Evolutionary conservation across 2,113 vertebrate species (phyloP).

Genomic region (Diadophis punctatus): DNA sequence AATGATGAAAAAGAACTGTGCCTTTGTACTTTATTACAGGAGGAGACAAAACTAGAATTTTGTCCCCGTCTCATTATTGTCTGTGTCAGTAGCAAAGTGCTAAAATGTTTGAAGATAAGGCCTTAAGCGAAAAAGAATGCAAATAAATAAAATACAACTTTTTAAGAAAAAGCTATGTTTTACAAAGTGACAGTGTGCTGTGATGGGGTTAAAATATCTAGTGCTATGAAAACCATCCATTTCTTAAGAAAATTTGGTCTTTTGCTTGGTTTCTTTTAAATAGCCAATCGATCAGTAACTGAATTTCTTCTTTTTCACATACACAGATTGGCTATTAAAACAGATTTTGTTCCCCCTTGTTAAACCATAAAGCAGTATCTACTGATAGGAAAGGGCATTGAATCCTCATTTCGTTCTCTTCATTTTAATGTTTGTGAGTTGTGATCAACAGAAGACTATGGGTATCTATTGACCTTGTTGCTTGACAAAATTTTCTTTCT

Average conservation of each 20-base stretch:
- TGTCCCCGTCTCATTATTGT: neutral
- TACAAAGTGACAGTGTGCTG: constrained; percentile 40
- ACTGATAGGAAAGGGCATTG: constrained; percentile 38
- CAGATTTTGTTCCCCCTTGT: neutral
- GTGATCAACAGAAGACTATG: constrained; percentile 34
- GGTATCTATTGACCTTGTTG: constrained; percentile 43
- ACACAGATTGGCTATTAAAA: constrained; percentile 20
- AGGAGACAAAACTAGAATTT: constrained; percentile 25
- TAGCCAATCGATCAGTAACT: constrained; percentile 44
- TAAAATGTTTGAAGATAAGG: constrained; percentile 42
- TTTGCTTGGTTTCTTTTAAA: constrained; percentile 43
- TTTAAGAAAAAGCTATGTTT: constrained; percentile 35
- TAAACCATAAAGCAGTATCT: constrained; percentile 24
- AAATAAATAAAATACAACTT: constrained; percentile 2
- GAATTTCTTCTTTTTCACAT: constrained; percentile 10
- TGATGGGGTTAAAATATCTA: constrained; percentile 28
- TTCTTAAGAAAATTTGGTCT: constrained; percentile 30
- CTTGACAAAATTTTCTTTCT: constrained; percentile 43
- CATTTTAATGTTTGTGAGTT: constrained; percentile 35
- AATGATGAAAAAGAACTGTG: neutral
- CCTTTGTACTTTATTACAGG: constrained; percentile 29
- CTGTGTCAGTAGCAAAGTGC: constrained; percentile 40
- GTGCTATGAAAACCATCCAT: constrained; percentile 16
- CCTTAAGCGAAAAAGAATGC: constrained; percentile 12
- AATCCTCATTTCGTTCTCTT: constrained; percentile 37